Evolutionary conservation across 92 coral and sea anemone species (phyloP).

Genomic region (Actinostola sp.): DNA sequence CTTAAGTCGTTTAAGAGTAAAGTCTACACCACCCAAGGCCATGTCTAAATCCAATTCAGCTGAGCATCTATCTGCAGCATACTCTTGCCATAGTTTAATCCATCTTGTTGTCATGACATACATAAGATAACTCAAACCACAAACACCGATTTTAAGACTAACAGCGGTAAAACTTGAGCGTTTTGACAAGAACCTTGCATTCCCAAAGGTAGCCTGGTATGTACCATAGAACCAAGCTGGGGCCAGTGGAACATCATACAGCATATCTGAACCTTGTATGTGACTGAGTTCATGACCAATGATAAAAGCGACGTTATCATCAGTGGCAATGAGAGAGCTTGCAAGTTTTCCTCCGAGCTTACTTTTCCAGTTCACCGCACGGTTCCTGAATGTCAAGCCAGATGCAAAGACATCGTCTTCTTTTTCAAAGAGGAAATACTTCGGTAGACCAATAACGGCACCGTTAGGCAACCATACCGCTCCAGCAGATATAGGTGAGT

Average conservation of each 20-base stretch:
- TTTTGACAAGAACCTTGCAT: conserved; percentile 53
- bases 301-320: conserved; percentile 82
- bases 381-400: conserved; percentile 66
- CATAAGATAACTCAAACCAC: conserved; percentile 65
- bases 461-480: conserved; percentile 91
- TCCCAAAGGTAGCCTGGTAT: conserved; percentile 64
- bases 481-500: conserved; percentile 86
- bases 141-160: conserved; percentile 55
- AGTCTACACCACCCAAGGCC: conserved; percentile 82
- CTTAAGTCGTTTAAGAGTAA: conserved; percentile 66
- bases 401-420: conserved; percentile 67
- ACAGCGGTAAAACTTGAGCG: conserved; percentile 43
- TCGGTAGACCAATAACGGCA: conserved; percentile 91
- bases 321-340: conserved; percentile 70
- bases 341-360: conserved; percentile 71
- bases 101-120: conserved; percentile 48
- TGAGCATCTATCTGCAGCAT: conserved; percentile 76
- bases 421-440: conserved; percentile 74
- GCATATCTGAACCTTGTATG: conserved; percentile 62
- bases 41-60: conserved; percentile 67
- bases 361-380: conserved; percentile 64
- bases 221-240: conserved; percentile 87
- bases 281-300: conserved; percentile 91
- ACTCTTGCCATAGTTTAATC: conserved; percentile 74
- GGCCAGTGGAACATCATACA: conserved; percentile 62